These are phyloP conservation scores for Numenius phaeopus DNA, from an alignment of 2,797 vertebrate genomes.

Conservation along the genomic window DNA sequence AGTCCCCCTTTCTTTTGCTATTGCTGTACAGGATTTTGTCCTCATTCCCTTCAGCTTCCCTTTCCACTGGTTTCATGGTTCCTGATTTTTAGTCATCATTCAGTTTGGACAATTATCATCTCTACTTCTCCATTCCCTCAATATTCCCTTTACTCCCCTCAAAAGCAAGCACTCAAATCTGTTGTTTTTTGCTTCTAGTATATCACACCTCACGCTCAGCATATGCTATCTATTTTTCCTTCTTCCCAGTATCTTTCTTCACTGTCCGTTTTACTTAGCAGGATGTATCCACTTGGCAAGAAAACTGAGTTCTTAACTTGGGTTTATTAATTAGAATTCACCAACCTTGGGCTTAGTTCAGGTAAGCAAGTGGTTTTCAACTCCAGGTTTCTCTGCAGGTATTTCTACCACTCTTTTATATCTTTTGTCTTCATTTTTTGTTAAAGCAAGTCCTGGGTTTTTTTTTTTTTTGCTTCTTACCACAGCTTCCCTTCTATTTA, in stretches of 20 bases:
- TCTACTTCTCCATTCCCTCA: neutral
- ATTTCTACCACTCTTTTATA: neutral
- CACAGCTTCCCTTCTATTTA: neutral
- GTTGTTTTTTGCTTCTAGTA: neutral
- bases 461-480: neutral
- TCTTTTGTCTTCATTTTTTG: neutral
- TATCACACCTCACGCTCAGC: neutral
- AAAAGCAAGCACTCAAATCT: neutral
- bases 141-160: neutral
- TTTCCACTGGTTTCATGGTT: neutral
- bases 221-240: neutral
- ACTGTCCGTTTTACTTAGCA: neutral
- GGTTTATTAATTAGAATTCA: slow-evolving; percentile 5
- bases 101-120: neutral
- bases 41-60: neutral
- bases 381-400: neutral
- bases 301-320: neutral
- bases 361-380: neutral
- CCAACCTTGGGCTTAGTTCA: neutral
- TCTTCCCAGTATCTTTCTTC: neutral
- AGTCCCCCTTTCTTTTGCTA: neutral
- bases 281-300: neutral
- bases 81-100: neutral
- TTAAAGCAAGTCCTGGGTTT: neutral
- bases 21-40: neutral